Evolutionary conservation across 64 coral and sea anemone species (phyloP), one percentile per base, ranked within the genome.

Genomic region (Montipora sp.): DNA sequence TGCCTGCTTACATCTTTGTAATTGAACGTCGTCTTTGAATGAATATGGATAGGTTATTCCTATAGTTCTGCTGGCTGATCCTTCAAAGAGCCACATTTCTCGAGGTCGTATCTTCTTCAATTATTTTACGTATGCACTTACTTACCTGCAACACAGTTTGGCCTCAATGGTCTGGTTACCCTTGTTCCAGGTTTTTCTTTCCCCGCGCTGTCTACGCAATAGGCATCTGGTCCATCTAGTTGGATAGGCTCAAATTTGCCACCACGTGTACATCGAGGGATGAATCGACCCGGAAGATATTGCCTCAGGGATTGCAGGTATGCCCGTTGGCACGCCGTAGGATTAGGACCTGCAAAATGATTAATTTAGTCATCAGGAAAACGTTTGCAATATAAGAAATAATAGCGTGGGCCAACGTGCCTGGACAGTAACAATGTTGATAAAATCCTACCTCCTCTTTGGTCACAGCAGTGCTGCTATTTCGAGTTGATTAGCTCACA

Each of bases 121-220:
- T 36, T 36, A 36, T 36, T 36, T 36, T 36, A 36, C 36, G 1
- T 36, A 36, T 36, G 36, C 36, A 36, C 36, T 73, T 68, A 77
- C 68, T 16, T 94, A 96, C 95, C 83, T 72, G 88, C 50, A 77
- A 51, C 21, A 80, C 95, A 96, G 47, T 87, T 88, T 19, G 95
- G 95, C 53, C 71, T 90, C 53, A 87, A 96, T 27, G 95, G 95
- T 49, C 95, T 81, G 10, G 44, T 87, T 0, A 94, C 83, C 36
- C 89, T 87, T 5, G 95, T 94, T 91, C 95, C 95, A 50, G 19
- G 83, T 19, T 94, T 83, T 91, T 96, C 92, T 51, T 68, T 91
- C n/a, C 95, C 95, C 19, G 61, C 80, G 3, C 63, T 16, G 43
- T 87, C 65, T 13, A 96, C 95, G 48, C 95, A 96, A 48, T 76